phyloP scores from a whole-genome alignment of 2,888 invertebrate genomes.

The Antheraea yamamai region DNA sequence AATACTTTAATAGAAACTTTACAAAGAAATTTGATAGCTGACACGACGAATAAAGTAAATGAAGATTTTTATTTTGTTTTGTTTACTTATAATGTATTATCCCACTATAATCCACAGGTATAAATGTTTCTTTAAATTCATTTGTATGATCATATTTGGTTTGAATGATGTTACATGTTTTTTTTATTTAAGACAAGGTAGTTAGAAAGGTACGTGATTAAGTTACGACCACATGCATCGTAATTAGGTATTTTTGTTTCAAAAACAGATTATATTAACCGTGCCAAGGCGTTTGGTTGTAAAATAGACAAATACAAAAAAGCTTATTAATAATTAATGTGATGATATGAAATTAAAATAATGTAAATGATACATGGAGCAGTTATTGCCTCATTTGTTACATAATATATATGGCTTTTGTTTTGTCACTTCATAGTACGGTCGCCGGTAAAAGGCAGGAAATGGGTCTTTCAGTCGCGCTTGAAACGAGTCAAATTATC shows the following conservation, averaged over 20 bases:
- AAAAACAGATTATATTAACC: neutral
- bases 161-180: neutral
- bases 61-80: neutral
- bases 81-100: neutral
- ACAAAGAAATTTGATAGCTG: constrained; percentile 1
- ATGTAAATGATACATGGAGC: neutral
- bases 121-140: neutral
- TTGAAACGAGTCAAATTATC: constrained; percentile 27
- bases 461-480: constrained; percentile 25
- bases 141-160: neutral
- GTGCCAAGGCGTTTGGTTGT: neutral
- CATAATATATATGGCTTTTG: neutral
- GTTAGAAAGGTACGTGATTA: neutral
- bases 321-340: neutral
- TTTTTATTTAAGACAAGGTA: neutral
- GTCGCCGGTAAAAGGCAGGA: constrained; percentile 22
- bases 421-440: neutral
- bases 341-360: neutral
- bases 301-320: neutral
- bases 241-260: neutral
- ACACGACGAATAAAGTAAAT: neutral
- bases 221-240: constrained; percentile 7
- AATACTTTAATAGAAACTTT: constrained; percentile 10
- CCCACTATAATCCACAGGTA: neutral
- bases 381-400: neutral